Evolutionary conservation across 64 coral and sea anemone genomes (phyloP).

Genomic region (Platygyra sinensis): DNA sequence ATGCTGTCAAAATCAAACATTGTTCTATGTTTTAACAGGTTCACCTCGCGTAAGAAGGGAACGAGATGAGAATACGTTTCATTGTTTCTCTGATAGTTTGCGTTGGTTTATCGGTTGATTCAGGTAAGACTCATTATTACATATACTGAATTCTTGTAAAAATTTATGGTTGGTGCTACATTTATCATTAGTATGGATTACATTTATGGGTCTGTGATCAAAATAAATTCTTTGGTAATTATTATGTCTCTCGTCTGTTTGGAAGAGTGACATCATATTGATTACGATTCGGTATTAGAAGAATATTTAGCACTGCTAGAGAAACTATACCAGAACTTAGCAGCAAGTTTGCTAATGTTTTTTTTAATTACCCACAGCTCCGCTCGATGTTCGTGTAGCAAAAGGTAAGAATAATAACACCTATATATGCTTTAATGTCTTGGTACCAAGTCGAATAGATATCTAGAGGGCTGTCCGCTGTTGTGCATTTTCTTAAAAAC

Average conservation of each 20-base stretch:
- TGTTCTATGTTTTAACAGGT: not conserved
- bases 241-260: no score
- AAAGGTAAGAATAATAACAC: constrained; percentile 18
- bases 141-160: no score
- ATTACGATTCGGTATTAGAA: no score
- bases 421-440: not conserved
- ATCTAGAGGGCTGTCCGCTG: not conserved
- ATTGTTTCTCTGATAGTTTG: not conserved
- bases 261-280: no score
- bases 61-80: constrained; percentile 8
- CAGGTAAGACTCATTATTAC: constrained; percentile 1
- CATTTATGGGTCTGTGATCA: no score
- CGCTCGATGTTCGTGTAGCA: not conserved
- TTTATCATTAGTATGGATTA: no score
- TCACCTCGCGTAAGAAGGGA: not conserved
- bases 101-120: not conserved
- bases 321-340: no score
- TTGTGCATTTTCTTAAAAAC: not conserved
- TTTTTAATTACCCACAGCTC: constrained; percentile 3
- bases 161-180: no score
- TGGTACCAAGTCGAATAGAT: no score
- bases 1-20: not conserved
- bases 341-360: not conserved
- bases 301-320: no score
- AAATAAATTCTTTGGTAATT: no score